Conservation (phyloP, 2,113 vertebrate genomes). For the Calidris pugnax region DNA sequence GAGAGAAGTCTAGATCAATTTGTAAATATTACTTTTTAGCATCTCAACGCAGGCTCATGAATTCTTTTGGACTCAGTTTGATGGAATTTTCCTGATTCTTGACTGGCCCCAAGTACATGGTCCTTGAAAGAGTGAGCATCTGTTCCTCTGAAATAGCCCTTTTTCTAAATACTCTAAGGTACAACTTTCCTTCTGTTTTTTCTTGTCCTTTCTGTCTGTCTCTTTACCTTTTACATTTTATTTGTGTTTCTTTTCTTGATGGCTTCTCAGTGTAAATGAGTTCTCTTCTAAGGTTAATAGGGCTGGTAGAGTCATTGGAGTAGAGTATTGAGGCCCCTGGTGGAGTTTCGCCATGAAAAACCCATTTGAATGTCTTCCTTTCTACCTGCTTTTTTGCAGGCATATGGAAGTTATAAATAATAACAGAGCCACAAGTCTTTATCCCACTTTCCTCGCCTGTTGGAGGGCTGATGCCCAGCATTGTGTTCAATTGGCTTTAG, state of each 20-base stretch:
- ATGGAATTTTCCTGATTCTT: neutral
- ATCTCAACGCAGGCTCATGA: neutral
- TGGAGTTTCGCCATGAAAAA: neutral
- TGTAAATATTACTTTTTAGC: neutral
- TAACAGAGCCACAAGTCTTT: neutral
- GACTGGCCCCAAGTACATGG: neutral
- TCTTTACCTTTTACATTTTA: neutral
- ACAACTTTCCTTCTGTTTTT: neutral
- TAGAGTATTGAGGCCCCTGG: neutral
- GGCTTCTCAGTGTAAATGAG: neutral
- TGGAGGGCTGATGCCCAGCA: neutral
- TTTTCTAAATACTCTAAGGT: neutral
- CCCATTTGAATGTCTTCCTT: neutral
- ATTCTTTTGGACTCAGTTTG: neutral
- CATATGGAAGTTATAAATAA: neutral
- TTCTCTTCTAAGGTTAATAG: neutral
- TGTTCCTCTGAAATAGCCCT: neutral
- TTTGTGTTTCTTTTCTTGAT: neutral
- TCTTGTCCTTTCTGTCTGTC: neutral
- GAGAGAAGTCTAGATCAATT: neutral
- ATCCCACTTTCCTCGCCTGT: neutral
- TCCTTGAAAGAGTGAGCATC: neutral
- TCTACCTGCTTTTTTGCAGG: neutral
- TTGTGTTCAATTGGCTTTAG: neutral
- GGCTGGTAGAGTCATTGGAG: neutral